Percentiles rank a stretch among this genome's conserved stretches.
Evolutionary conservation across 2,113 vertebrate genomes (phyloP).

Genomic region (Hippocampus comes): DNA sequence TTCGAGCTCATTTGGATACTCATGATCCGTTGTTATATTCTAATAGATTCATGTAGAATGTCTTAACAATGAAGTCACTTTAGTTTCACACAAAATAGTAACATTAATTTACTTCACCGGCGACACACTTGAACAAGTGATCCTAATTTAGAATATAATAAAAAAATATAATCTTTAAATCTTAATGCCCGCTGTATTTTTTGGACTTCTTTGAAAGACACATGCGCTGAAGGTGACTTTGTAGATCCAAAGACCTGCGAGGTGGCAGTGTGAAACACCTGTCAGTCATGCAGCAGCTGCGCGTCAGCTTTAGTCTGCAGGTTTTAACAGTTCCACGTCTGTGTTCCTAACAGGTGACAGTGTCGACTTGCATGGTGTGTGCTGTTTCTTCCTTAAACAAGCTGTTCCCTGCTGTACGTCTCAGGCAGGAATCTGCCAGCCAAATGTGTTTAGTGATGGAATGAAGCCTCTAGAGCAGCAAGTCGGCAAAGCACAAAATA

Average conservation of each 20-base stretch:
- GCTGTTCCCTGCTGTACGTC: constrained; percentile 27
- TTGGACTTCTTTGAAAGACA: not conserved
- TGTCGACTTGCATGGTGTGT: constrained; percentile 39
- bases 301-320: constrained; percentile 36
- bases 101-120: too few species aligned
- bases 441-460: constrained; percentile 27
- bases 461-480: constrained; percentile 22
- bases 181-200: not conserved
- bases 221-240: constrained; percentile 5
- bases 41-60: too few species aligned
- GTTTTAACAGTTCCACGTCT: constrained; percentile 26
- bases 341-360: constrained; percentile 50
- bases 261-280: constrained; percentile 34
- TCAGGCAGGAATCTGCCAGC: constrained; percentile 25
- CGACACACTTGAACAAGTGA: too few species aligned
- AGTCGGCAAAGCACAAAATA: constrained; percentile 25
- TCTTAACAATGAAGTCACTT: too few species aligned
- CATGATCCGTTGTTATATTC: too few species aligned
- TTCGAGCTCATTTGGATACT: too few species aligned
- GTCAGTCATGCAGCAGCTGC: constrained; percentile 51
- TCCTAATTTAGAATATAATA: too few species aligned
- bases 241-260: constrained; percentile 35
- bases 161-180: not conserved
- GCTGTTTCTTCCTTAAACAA: constrained; percentile 24
- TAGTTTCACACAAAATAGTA: too few species aligned